Base-by-base conservation (phyloP, 2,797 vertebrate species). In the Spondyliosoma cantharus region DNA sequence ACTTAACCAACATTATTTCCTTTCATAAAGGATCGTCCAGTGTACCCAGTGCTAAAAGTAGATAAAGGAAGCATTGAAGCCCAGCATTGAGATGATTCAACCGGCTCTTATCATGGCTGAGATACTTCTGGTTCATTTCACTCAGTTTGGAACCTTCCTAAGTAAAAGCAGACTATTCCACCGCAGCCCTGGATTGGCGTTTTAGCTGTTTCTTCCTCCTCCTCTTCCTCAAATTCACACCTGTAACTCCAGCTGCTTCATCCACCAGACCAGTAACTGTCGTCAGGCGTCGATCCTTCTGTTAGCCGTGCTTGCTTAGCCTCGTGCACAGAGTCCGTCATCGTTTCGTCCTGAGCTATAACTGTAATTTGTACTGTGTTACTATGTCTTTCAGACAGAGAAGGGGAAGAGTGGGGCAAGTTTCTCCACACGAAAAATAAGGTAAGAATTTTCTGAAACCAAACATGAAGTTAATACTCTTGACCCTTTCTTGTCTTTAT, bases 351-450 rank as follows among this genome's bases (percentile, higher is more conserved):
- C 3, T 50, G 29, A 29, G 20, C 5, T 62, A 4, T n/a, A 60
- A 32, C 29, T 70, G 12, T 75, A 45, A 77, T 25, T 17, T 6
- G 14, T 3, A 3, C 2, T 56, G 46, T 71, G 80, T 65, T 46
- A 9, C 74, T 90, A 1, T 82, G 29, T 79, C 67, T 59, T 92
- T 60, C 92, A 99, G 98, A 97, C 59, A 94, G 96, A 79, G 96
- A 98, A 82, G 95, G 95, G 24, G 97, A 98, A 82, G 97, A 99
- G 87, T 99, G 98, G 98, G 98, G 97, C 72, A 99, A 99, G 95
- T 99, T 99, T 93, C 94, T 99, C 83, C 98, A 99, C 94, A 99
- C 97, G 52, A 99, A 99, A 95, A 98, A 97, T 87, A 96, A 97
- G 97, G 98, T 99, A 95, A 19, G 52, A 2, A 2, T 60, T 12